Evolutionary conservation across 2,797 vertebrate genomes (phyloP), one percentile per base, ranked within the genome.

Genomic region (Sciurus vulgaris): DNA sequence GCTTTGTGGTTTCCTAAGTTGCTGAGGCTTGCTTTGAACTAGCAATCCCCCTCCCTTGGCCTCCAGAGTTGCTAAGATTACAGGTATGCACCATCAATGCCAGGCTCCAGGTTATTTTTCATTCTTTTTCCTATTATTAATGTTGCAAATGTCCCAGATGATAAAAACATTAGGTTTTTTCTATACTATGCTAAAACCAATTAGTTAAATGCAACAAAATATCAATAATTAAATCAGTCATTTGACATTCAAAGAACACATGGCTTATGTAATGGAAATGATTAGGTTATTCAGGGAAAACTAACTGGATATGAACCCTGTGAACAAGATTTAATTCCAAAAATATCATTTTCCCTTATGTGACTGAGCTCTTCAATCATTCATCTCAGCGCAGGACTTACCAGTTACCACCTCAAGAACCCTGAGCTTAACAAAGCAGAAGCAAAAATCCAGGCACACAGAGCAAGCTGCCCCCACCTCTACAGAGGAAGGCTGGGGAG

Each of bases 201-300:
- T 63, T 54, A 78, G 61, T 49, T 54, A 72, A n/a, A 93, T 82
- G 33, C 17, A 78, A 88, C 47, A 90, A 87, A 92, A 77, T 33
- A 91, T 26, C 63, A 67, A 76, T 5, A 49, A 74, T 63, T 82
- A 84, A 79, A 79, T 10, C 24, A 73, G 33, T 54, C 88, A 78
- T 74, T 74, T 4, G 38, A 70, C 49, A 51, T 72, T 54, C 20
- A 78, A 78, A 86, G 54, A 92, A 81, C 3, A 5, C 6, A 47
- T 1, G 22, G 30, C 4, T 56, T 44, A 1, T 61, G 12, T 28
- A 54, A 51, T 13, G 1, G 26, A 93, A 87, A 61, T 54, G 41
- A 41, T 35, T 4, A 17, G n/a, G 33, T n/a, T 70, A 70, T 28
- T 94, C 30, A 59, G 63, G 54, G 24, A 87, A 72, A 85, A 15